Conservation (phyloP, 2,113 vertebrate species). For the Hippocampus mohnikei region DNA sequence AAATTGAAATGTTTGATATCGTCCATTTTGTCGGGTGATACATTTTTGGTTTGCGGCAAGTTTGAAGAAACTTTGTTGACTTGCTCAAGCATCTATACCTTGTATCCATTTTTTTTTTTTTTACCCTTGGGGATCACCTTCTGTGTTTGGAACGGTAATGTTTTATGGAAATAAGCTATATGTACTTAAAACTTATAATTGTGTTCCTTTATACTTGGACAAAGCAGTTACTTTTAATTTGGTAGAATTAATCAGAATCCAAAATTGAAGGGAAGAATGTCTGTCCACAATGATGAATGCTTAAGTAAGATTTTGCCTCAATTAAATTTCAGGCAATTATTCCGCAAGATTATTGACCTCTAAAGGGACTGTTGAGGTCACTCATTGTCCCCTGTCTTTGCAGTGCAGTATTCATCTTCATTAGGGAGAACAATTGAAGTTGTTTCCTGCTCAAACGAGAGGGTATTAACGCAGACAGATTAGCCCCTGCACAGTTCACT, state of each 20-base stretch:
- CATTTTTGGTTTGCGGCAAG: background rate
- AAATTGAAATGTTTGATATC: background rate
- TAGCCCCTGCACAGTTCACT: conserved; percentile 72
- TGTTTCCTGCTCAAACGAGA: conserved; percentile 69
- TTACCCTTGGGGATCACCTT: conserved; percentile 74
- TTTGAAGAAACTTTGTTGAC: conserved; percentile 39
- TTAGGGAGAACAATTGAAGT: conserved; percentile 84
- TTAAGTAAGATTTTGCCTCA: conserved; percentile 77
- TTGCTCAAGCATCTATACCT: conserved; percentile 57
- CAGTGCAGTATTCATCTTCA: conserved; percentile 83
- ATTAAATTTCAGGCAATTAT: conserved; percentile 86
- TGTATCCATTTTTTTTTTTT: conserved; percentile 52
- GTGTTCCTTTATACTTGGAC: conserved; percentile 74
- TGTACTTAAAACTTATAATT: conserved; percentile 82
- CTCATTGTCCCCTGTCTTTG: conserved; percentile 79
- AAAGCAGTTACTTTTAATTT: conserved; percentile 80
- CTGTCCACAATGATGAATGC: conserved; percentile 70
- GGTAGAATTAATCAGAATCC: conserved; percentile 76
- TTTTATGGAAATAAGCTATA: conserved; percentile 80
- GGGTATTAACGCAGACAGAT: conserved; percentile 73
- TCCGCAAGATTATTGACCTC: conserved; percentile 82
- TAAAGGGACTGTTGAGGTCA: conserved; percentile 79
- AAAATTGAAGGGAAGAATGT: conserved; percentile 69
- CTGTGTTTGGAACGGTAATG: conserved; percentile 74
- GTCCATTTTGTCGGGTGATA: background rate